Evolutionary conservation across 1,140 invertebrate species (phyloP), one percentile per base, ranked within the genome.

Genomic region (Brachionus koreanus): DNA sequence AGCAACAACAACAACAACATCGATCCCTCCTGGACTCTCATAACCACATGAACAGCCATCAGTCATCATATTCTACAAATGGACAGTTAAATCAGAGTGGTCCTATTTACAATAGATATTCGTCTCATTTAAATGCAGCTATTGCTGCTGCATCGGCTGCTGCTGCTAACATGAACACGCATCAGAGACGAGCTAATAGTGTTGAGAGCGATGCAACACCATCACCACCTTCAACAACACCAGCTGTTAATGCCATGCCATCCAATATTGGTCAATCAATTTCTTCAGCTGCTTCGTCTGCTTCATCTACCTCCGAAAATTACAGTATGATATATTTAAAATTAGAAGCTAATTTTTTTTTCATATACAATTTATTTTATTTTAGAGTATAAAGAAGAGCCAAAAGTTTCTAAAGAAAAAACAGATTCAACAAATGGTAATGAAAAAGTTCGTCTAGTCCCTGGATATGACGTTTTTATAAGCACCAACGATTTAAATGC

Each of bases 331-430:
- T 19, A 69, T 37, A 39, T 39, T 42, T 19, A 13, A 39, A 16
- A 9, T 23, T 23, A 23, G 5, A 5, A 69, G 16, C 37, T 16
- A 25, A 42, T 12, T 37, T 37, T 39, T 69, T 69, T 29, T 16
- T 7, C 7, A 33, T 16, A 61, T 5, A 16, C 2, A 1, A 16
- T n/a, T 61, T 61, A 16, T 61, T 61, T 29, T 5, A 43, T 29
- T 72, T 49, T 77, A 79, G 76, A 79, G 16, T 79, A 42, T 42
- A 79, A 79, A 79, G 76, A 79, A 65, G 76, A 79, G 33, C 35
- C 35, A n/a, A 79, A 79, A 13, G 49, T 39, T 16, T 77, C 74
- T 9, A 79, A 65, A 79, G 76, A 79, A 25, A 79, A 65, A 52
- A n/a, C 9, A n/a, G 74, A 77, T n/a, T 1, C 39, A 19, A 10